A percentile compares a stretch with the other conserved stretches of the same genome.
phyloP scores from a whole-genome alignment of 2,888 invertebrate species.

The Tenthredo livida region DNA sequence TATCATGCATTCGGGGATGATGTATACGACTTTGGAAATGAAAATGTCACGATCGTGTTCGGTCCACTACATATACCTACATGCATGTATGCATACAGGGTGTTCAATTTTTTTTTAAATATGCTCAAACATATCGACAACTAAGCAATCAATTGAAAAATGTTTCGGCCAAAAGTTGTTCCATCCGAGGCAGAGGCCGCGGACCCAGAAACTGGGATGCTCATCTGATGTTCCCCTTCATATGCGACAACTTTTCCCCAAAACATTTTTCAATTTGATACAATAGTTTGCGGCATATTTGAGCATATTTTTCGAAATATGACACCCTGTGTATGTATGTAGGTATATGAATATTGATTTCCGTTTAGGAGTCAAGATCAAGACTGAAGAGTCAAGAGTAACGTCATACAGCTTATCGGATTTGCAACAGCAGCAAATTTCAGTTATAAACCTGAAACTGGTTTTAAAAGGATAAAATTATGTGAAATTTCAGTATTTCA shows the following conservation, averaged over 20 bases:
- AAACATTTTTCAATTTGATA: too few relatives aligned
- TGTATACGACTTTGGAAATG: neutral
- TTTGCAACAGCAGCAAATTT: neutral
- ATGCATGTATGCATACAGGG: neutral
- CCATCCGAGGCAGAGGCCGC: too few relatives aligned
- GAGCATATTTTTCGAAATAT: too few relatives aligned
- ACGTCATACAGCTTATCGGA: neutral
- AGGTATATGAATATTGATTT: conserved; percentile 7
- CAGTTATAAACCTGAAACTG: neutral
- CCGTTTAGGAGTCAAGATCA: conserved; percentile 16
- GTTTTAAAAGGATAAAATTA: neutral
- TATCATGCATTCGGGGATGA: neutral
- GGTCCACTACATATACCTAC: neutral
- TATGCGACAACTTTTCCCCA: too few relatives aligned
- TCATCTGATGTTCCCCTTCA: too few relatives aligned
- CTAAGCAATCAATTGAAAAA: too few relatives aligned
- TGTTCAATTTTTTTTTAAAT: too few relatives aligned
- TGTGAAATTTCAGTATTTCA: neutral
- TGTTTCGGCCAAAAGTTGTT: too few relatives aligned
- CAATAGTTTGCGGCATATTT: too few relatives aligned
- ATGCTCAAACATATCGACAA: too few relatives aligned
- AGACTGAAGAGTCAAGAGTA: neutral
- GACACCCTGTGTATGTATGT: too few relatives aligned
- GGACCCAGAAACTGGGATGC: too few relatives aligned
- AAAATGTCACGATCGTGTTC: conserved; percentile 1